A percentile compares a stretch with the other conserved stretches of the same genome.
Evolutionary conservation across 2,888 invertebrate genomes (phyloP).

Genomic region (Cerceris ruficornis): DNA sequence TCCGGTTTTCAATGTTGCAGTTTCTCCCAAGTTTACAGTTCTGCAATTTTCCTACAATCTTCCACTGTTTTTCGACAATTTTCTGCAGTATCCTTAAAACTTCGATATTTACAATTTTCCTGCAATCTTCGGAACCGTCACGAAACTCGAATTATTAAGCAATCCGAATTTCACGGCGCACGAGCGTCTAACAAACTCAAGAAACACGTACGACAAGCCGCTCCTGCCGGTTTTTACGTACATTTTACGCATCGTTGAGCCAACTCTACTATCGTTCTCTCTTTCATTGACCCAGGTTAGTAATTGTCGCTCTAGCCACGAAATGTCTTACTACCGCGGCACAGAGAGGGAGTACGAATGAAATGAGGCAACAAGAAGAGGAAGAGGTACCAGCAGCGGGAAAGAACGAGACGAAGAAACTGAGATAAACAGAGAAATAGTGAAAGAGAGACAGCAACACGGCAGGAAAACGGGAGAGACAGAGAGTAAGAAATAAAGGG

Average conservation of each 20-base stretch:
- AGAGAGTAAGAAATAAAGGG: too few species aligned
- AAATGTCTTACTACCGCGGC: constrained; percentile 44
- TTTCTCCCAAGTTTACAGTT: too few species aligned
- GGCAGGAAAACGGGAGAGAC: too few species aligned
- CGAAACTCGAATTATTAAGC: neutral
- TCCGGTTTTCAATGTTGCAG: too few species aligned
- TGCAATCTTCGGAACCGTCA: neutral
- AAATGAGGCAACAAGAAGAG: neutral
- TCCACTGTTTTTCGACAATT: too few species aligned
- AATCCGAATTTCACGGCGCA: too few species aligned
- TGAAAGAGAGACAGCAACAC: neutral
- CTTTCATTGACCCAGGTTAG: constrained; percentile 60
- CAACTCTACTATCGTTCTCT: constrained; percentile 22
- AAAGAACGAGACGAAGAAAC: constrained; percentile 8
- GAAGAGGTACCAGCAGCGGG: neutral
- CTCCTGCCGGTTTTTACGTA: constrained; percentile 21
- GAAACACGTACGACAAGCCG: constrained; percentile 2
- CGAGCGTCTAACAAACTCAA: neutral
- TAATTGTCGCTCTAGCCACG: constrained; percentile 54
- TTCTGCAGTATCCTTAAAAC: too few species aligned
- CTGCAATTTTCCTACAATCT: too few species aligned
- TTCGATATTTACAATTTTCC: neutral
- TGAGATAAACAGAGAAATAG: constrained; percentile 14
- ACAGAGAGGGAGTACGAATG: neutral
- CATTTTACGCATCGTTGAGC: constrained; percentile 37